phyloP scores from a whole-genome alignment of 2,888 invertebrate genomes.

The Lasioglossum figueresi region DNA sequence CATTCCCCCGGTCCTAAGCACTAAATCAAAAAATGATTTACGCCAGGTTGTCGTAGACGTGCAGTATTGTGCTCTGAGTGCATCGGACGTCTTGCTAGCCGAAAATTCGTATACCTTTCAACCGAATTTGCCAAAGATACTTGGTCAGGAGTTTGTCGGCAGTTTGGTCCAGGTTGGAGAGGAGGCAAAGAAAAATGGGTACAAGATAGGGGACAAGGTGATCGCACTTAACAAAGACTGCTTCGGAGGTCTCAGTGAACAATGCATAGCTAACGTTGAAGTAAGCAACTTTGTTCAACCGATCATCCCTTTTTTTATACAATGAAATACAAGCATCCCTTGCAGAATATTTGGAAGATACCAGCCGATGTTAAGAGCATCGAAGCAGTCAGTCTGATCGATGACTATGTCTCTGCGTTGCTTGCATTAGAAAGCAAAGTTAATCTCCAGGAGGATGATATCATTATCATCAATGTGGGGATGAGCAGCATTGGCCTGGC shows the following conservation, averaged over 20 bases:
- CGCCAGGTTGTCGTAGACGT: constrained; percentile 87
- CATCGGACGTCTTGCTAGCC: constrained; percentile 86
- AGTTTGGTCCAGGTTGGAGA: constrained; percentile 86
- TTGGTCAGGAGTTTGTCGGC: constrained; percentile 88
- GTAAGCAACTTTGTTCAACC: constrained; percentile 67
- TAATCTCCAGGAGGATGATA: constrained; percentile 85
- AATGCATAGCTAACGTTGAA: constrained; percentile 85
- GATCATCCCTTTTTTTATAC: not conserved
- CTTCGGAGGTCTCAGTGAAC: constrained; percentile 87
- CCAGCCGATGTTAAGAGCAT: constrained; percentile 85
- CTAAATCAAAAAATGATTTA: not conserved
- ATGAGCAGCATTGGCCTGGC: constrained; percentile 88
- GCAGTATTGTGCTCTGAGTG: constrained; percentile 88
- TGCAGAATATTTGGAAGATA: constrained; percentile 86
- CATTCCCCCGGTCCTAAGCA: not conserved
- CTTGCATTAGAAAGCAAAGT: constrained; percentile 87
- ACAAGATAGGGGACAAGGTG: constrained; percentile 87
- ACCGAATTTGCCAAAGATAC: constrained; percentile 85
- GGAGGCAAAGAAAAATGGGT: constrained; percentile 82
- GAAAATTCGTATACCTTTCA: constrained; percentile 84
- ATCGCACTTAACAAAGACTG: constrained; percentile 86
- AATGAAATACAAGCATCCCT: constrained; percentile 21
- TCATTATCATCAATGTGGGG: constrained; percentile 88
- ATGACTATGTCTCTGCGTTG: constrained; percentile 88
- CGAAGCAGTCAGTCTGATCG: constrained; percentile 86